These are phyloP conservation scores for Synergus umbraculus DNA, from an alignment of 2,888 invertebrate species.

Conservation along the genomic window DNA sequence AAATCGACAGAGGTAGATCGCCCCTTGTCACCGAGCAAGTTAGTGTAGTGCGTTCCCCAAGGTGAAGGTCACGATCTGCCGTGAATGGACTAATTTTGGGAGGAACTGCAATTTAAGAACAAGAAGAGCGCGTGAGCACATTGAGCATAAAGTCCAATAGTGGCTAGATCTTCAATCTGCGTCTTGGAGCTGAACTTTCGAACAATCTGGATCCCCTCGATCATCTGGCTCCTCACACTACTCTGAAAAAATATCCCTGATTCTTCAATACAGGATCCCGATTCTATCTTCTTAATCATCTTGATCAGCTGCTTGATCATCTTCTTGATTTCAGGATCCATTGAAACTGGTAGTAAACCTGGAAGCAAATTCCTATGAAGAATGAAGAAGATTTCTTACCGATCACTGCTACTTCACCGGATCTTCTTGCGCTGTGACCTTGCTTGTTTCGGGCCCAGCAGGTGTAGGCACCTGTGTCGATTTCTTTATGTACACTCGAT, in stretches of 20 bases:
- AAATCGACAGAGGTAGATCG: slow-evolving; percentile 86
- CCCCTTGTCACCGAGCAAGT: slow-evolving; percentile 88
- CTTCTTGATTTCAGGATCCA: neutral
- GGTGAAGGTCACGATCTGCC: slow-evolving; percentile 84
- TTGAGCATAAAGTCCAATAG: slow-evolving; percentile 48
- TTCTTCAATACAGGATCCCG: neutral
- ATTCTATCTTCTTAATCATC: neutral
- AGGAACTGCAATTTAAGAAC: slow-evolving; percentile 80
- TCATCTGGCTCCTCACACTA: neutral
- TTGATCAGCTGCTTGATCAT: neutral
- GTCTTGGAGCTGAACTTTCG: neutral
- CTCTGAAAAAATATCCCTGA: slow-evolving; percentile 23
- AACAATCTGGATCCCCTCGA: neutral
- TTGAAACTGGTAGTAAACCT: neutral
- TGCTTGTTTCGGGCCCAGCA: slow-evolving; percentile 89
- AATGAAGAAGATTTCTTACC: slow-evolving; percentile 79
- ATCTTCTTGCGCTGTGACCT: slow-evolving; percentile 85
- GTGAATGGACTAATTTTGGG: slow-evolving; percentile 88
- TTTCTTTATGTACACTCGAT: slow-evolving; percentile 85
- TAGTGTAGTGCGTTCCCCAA: slow-evolving; percentile 86
- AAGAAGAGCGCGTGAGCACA: slow-evolving; percentile 54
- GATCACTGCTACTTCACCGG: slow-evolving; percentile 87
- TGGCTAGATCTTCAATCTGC: slow-evolving; percentile 48
- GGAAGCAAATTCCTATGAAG: slow-evolving; percentile 34
- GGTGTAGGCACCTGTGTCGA: slow-evolving; percentile 88